Evolutionary conservation across 2,797 vertebrate genomes (phyloP), one percentile per base, ranked within the genome.

Genomic region (Leucoraja ocellata): DNA sequence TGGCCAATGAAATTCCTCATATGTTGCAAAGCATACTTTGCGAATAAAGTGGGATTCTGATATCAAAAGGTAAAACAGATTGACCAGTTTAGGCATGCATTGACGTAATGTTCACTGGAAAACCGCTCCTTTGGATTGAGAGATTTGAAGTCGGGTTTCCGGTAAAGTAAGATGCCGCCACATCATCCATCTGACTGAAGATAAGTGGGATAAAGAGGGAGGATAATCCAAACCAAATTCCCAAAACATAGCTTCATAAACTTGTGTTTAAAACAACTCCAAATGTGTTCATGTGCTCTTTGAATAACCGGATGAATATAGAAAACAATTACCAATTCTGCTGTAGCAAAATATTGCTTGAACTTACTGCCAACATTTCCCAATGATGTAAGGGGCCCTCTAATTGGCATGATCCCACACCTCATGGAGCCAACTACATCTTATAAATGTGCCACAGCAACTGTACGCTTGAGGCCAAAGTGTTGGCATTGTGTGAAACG

Each of bases 371-470:
- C 84, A 32, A 65, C 61, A 61, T 65, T 32, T n/a, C n/a, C 4
- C 83, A 14, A 63, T n/a, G 58, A 16, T 65, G 61, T 58, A 86
- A 86, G 58, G 28, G 83, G 58, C 14, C 25, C 7, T 88, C 61
- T 88, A 63, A 88, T 36, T 88, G 84, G 84, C 63, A 88, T 21
- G 8, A 88, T 36, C 84, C 61, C 84, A 88, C 84, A 88, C n/a
- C 61, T 88, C 58, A 88, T 88, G n/a, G 84, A 88, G 84, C 84
- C n/a, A 88, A 68, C 36, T 68, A 88, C 32, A 68, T 88, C n/a
- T 68, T 68, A 21, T 16, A 28, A 65, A 88, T 32, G 63, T 32
- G n/a, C 61, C 84, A 88, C 84, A 88, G 61, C n/a, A 68, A 36
- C 63, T 9, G n/a, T 32, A 88, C 16, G 18, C 36, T 16, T 88